These are phyloP conservation scores for Caenorhabditis sp. DNA, from an alignment of 2,888 invertebrate species.

Conservation along the genomic window DNA sequence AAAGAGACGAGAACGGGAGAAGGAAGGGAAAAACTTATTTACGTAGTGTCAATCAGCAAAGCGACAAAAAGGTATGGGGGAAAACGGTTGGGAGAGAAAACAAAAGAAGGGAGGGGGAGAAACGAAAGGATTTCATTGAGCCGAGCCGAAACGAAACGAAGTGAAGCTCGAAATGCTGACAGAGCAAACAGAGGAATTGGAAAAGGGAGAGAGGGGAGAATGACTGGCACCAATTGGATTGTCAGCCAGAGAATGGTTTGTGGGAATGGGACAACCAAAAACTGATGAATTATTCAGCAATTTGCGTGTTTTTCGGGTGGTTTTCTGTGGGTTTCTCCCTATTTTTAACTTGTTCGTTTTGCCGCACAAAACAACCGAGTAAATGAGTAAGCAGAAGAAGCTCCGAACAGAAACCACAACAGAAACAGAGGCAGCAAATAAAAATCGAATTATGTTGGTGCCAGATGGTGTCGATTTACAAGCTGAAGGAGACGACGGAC, in stretches of 20 bases:
- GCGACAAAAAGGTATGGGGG: slow-evolving; percentile 9
- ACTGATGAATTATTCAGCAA: slow-evolving; percentile 31
- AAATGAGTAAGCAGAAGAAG: slow-evolving; percentile 3
- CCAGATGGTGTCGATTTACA: slow-evolving; percentile 64
- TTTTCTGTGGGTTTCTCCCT: slow-evolving; percentile 26
- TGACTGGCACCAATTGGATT: slow-evolving; percentile 32
- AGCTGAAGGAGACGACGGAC: slow-evolving; percentile 4
- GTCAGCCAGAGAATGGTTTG: too few relatives aligned
- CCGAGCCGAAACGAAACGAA: too few relatives aligned
- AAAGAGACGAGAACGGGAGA: slow-evolving; percentile 11
- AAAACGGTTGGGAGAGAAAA: slow-evolving; percentile 21
- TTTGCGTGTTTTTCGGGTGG: slow-evolving; percentile 7
- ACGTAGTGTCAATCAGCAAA: slow-evolving; percentile 37
- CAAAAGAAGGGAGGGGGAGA: too few relatives aligned
- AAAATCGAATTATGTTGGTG: slow-evolving; percentile 56
- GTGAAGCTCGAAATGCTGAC: slow-evolving; percentile 31
- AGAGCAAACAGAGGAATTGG: slow-evolving; percentile 35
- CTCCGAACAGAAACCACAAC: slow-evolving; percentile 31
- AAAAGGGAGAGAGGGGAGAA: neutral
- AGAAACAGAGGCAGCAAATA: slow-evolving; percentile 35
- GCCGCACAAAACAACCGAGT: neutral
- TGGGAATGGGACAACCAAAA: slow-evolving; percentile 4
- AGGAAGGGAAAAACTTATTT: slow-evolving; percentile 18
- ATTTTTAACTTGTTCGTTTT: neutral
- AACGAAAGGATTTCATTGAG: slow-evolving; percentile 8